Base-by-base conservation (phyloP, 2,888 invertebrate species). In the Hirtodrosophila histrioides region DNA sequence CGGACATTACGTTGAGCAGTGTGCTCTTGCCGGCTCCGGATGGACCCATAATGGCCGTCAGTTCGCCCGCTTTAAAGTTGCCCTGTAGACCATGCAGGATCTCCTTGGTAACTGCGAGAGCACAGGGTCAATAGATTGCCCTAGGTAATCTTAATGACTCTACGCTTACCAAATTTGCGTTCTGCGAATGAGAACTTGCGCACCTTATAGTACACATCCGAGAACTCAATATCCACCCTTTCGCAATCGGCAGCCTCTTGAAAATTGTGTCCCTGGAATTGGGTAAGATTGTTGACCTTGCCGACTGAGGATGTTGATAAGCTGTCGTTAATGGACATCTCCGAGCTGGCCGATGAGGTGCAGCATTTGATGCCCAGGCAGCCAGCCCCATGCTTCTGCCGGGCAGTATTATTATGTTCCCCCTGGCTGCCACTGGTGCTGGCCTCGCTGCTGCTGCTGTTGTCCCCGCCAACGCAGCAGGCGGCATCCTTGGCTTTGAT, bases 11-110 rank as follows among this genome's bases (percentile, higher is more conserved):
- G 91, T 98, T 98, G 90, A 98, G 95, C 23, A 98, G 93, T 0
- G 98, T 98, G 48, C 97, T 97, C 92, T 98, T 98, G 78, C 98
- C 97, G 51, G 97, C 98, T 33, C 98, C 98, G 0, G 98, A 98
- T 29, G 98, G 98, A 8, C 98, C 98, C 98, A 98, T 98, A 89
- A 98, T 98, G 78, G 98, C 98, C 3, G 97, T 98, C 89, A 98
- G 94, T 91, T 98, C 97, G 66, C 98, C 97, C 39, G 97, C 96
- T 33, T 95, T 94, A 89, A 94, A 94, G 75, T 91, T 92, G 11
- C 94, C 94, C 86, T 93, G 93, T 8, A 94, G 93, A 31, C 93
- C 92, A 85, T 94, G 94, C 11, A 94, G 91, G 46, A 94, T 93
- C 75, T 92, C 93, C 82, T 94, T 93, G 67, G 93, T 93, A 63